phyloP scores from a whole-genome alignment of 2,113 vertebrate species.

The Telmatochromis sp. region DNA sequence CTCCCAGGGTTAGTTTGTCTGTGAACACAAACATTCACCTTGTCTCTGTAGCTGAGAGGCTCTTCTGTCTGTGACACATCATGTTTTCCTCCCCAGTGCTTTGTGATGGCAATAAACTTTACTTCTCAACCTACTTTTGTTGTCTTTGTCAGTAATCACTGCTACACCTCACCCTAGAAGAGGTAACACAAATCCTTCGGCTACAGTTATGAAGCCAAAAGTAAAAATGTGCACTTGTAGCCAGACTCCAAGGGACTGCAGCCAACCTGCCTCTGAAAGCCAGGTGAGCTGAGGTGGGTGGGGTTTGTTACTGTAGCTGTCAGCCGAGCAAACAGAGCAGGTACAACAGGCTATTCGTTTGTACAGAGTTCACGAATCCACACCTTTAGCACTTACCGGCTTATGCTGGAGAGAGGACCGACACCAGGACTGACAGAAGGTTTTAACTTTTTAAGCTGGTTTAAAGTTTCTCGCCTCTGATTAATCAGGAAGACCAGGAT shows the following conservation, averaged over 20 bases:
- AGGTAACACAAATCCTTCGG: background rate
- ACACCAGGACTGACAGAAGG: background rate
- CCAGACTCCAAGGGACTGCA: background rate
- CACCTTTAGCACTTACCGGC: conserved; percentile 3
- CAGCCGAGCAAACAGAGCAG: conserved; percentile 7
- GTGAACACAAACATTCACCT: background rate
- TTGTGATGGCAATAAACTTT: conserved; percentile 68
- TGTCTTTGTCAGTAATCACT: background rate
- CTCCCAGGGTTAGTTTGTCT: background rate
- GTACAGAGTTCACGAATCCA: background rate
- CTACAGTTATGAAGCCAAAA: background rate
- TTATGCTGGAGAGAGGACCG: background rate
- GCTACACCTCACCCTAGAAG: background rate
- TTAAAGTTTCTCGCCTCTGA: background rate
- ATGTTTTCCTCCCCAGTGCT: conserved; percentile 10
- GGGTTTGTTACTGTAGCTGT: background rate
- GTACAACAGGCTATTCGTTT: conserved; percentile 6
- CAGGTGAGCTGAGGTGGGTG: conserved; percentile 37
- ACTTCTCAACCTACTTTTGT: conserved; percentile 37
- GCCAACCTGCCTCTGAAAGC: conserved; percentile 15
- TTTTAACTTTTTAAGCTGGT: background rate
- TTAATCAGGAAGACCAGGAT: background rate
- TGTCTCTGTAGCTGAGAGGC: background rate
- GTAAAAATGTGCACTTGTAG: background rate
- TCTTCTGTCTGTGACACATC: background rate